Evolutionary conservation across 1,140 invertebrate genomes (phyloP).

Genomic region (Cylas formicarius): DNA sequence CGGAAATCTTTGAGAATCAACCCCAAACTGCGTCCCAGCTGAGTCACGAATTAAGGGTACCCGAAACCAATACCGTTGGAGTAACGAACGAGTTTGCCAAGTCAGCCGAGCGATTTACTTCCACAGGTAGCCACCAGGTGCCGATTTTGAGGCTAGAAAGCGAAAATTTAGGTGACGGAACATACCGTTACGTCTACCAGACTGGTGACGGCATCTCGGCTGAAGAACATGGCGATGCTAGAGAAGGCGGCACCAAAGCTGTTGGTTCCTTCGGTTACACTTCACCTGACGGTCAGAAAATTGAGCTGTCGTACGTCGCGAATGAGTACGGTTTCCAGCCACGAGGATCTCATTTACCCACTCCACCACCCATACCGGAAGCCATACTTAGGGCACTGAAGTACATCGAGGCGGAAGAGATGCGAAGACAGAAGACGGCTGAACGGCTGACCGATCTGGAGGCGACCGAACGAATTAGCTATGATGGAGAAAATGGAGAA

Average conservation of each 20-base stretch:
- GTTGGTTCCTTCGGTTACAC: constrained; percentile 36
- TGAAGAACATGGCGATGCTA: constrained; percentile 32
- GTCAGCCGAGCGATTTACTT: no score
- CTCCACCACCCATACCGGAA: constrained; percentile 50
- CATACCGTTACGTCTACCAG: constrained; percentile 42
- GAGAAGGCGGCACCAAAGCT: constrained; percentile 22
- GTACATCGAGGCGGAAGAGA: constrained; percentile 41
- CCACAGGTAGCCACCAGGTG: no score
- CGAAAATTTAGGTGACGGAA: constrained; percentile 22
- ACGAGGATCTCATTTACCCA: constrained; percentile 47
- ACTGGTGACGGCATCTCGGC: constrained; percentile 45
- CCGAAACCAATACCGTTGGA: constrained; percentile 15
- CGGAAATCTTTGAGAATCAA: no score
- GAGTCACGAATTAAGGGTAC: constrained; percentile 4
- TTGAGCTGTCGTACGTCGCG: constrained; percentile 45
- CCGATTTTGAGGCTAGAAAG: constrained; percentile 17
- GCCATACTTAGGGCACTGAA: constrained; percentile 46
- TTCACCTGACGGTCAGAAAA: constrained; percentile 37
- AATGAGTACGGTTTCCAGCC: constrained; percentile 62
- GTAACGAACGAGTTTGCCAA: no score
- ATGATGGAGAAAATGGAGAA: no score
- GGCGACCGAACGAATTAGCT: no score
- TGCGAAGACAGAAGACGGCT: no score
- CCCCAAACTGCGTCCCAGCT: no score
- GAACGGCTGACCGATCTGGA: no score